A percentile compares a stretch with the other conserved stretches of the same genome.
phyloP scores from a whole-genome alignment of 2,888 invertebrate genomes.

The Lottia scabra region DNA sequence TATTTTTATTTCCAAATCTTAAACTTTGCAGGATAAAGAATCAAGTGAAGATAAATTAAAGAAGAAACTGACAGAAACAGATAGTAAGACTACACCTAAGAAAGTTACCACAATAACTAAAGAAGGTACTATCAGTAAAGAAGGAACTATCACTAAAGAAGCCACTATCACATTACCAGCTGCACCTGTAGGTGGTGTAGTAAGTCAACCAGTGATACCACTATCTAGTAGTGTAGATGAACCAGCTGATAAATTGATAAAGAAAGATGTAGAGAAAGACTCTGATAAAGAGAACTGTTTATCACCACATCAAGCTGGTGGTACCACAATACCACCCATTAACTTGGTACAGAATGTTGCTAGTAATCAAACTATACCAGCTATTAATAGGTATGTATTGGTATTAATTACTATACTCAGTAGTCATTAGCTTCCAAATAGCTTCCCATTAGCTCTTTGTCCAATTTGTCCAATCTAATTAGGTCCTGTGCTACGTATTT shows the following conservation, averaged over 20 bases:
- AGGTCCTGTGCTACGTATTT: no score
- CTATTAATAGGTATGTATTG: slow-evolving; percentile 18
- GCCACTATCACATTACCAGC: slow-evolving; percentile 3
- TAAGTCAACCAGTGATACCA: background rate
- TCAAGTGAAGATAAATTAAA: slow-evolving; percentile 26
- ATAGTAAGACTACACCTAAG: slow-evolving; percentile 15
- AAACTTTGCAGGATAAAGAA: slow-evolving; percentile 17
- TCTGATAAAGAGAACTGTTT: background rate
- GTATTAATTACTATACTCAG: no score
- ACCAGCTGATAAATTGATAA: slow-evolving; percentile 13
- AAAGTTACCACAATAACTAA: background rate
- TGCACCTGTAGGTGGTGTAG: background rate
- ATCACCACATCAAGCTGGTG: background rate
- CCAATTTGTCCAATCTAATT: no score
- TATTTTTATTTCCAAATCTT: no score
- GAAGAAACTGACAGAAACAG: slow-evolving; percentile 32
- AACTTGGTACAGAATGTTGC: background rate
- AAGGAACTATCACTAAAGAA: background rate
- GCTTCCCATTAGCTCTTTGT: no score
- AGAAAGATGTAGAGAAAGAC: slow-evolving; percentile 22
- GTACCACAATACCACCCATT: background rate
- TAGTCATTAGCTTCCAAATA: no score
- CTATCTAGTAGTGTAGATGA: background rate
- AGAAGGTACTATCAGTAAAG: no score
- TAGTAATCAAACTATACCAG: background rate